Evolutionary conservation across 2,888 invertebrate genomes (phyloP), one percentile per base, ranked within the genome.

Genomic region (Apamea sordens): DNA sequence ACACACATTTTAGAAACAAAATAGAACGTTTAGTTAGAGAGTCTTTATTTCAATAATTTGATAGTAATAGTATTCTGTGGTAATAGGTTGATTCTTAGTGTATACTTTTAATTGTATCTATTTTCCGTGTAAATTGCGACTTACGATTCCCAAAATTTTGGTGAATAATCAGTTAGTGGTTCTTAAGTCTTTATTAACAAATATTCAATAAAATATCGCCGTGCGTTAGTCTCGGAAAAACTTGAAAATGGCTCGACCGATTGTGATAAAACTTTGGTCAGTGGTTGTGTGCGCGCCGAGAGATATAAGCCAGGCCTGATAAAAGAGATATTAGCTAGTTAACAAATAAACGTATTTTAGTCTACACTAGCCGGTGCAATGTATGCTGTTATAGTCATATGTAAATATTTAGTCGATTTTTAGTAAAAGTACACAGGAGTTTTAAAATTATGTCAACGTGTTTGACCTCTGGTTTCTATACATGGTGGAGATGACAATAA

Each of bases 111-210:
- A 13, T 28, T 15, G 6, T 13, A 59, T 50, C 24, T 68, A 47
- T 71, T 53, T n/a, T 41, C 21, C 11, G 21, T 68, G 6, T 80
- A 56, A n/a, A 70, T 61, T 65, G 68, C 75, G 56, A 70, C 85
- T 85, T 82, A 81, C n/a, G 10, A 61, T 81, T 64, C 74, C 63
- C 41, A 79, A 80, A 61, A 28, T 47, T 50, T 15, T 28, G 56
- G 73, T 63, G 8, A 32, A 32, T 21, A 32, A 63, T 32, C 10
- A 10, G 36, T 36, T 24, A 10, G 18, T 63, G 63, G 63, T 32
- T 32, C 18, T 21, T 8, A 32, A 21, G 63, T 32, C 63, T 32
- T 63, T 32, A 63, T 32, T 21, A 63, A 32, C 10, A 5, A 59
- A n/a, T n/a, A 2, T 24, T 8, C 32, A 32, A 32, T 32, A 53